Conservation (phyloP, 2,797 vertebrate species). For the Sternarchorhynchus goeldii region DNA sequence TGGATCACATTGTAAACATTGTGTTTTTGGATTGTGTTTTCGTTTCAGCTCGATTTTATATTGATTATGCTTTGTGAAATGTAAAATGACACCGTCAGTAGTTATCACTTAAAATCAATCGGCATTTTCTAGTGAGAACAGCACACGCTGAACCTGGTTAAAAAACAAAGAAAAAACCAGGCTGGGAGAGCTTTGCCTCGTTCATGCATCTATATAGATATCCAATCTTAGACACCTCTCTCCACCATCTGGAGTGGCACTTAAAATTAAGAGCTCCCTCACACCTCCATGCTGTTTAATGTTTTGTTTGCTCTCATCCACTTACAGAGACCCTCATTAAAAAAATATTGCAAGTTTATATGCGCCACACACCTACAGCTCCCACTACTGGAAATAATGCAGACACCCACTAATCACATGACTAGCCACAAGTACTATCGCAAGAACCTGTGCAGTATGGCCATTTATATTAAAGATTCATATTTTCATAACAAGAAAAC, state of each 20-base stretch:
- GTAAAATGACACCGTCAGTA: not conserved
- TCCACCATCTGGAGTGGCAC: conserved; percentile 42
- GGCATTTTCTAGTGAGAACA: not conserved
- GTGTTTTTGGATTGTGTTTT: not conserved
- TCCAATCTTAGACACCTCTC: not conserved
- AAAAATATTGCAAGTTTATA: conserved; percentile 46
- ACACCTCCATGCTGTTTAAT: conserved; percentile 38
- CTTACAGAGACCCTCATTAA: conserved; percentile 43
- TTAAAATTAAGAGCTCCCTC: conserved; percentile 42
- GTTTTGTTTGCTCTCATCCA: conserved; percentile 34
- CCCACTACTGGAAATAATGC: not conserved
- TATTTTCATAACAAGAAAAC: not conserved
- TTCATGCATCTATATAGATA: conserved; percentile 20
- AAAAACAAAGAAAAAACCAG: not conserved
- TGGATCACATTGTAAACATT: not conserved
- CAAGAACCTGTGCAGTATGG: not conserved
- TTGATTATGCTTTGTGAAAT: not conserved
- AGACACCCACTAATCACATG: conserved; percentile 4
- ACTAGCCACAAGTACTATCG: not conserved
- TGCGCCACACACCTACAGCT: conserved; percentile 35
- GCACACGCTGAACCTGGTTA: not conserved
- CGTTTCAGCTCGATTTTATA: not conserved
- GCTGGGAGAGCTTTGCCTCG: conserved; percentile 6
- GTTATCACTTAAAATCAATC: not conserved
- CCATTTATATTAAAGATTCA: too few species aligned